These are phyloP conservation scores for Halocynthia aurantium DNA, from an alignment of 23 tunicate genomes.

Conservation along the genomic window DNA sequence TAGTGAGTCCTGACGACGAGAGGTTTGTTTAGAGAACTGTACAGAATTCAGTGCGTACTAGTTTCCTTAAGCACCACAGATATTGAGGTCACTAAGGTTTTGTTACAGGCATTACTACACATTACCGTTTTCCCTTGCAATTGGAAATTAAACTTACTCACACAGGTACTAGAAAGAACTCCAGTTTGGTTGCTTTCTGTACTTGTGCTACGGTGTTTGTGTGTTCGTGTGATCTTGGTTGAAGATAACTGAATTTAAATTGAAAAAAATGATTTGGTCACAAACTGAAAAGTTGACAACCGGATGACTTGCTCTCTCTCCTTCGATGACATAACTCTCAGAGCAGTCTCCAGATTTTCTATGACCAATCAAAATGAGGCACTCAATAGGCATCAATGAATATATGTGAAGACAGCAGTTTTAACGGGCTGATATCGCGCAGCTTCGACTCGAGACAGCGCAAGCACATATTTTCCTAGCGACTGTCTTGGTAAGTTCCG, in stretches of 20 bases:
- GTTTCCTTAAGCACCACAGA: conserved; percentile 12
- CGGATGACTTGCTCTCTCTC: no score
- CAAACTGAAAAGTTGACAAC: no score
- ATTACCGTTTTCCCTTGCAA: no score
- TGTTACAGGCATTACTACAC: not conserved
- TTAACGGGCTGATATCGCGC: conserved; percentile 3
- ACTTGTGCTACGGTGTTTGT: no score
- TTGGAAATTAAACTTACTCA: no score
- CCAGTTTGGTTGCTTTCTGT: no score
- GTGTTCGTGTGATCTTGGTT: no score
- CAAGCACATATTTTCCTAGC: not conserved
- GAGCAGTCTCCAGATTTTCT: no score
- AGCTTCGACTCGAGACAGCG: not conserved
- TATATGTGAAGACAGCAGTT: not conserved
- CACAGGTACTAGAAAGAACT: no score
- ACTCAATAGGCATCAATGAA: not conserved
- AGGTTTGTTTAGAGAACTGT: not conserved
- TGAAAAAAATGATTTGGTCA: no score
- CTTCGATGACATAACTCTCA: no score
- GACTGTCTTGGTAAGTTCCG: not conserved
- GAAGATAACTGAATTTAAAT: no score
- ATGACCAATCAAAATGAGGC: not conserved
- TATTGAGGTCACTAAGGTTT: conserved; percentile 19
- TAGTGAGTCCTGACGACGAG: not conserved
- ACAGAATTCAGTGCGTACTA: not conserved